Percentiles rank a stretch among this genome's conserved stretches.
These are phyloP conservation scores for Triops longicaudatus DNA, from an alignment of 1,140 invertebrate species.

Conservation along the genomic window DNA sequence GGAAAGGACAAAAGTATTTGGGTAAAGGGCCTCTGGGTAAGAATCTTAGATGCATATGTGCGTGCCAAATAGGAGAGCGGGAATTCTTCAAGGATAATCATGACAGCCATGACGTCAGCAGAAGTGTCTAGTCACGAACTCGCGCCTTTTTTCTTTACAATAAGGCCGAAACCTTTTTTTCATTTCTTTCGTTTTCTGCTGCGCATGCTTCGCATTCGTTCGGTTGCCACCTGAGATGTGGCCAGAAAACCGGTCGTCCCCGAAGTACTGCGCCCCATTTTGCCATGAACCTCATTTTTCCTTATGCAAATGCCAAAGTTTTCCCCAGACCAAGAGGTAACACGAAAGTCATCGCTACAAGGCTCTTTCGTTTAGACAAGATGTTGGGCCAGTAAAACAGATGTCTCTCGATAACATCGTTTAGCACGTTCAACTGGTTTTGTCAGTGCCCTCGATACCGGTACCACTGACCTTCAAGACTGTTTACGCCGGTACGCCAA, in stretches of 20 bases:
- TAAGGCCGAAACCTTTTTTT: not conserved
- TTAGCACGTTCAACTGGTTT: not conserved
- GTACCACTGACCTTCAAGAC: not conserved
- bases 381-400: not conserved
- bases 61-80: constrained; percentile 5
- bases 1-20: not conserved
- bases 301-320: not conserved
- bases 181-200: not conserved
- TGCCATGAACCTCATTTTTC: not conserved
- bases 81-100: constrained; percentile 12
- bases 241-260: not conserved
- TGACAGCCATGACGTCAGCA: constrained; percentile 14
- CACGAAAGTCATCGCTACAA: not conserved
- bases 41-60: not conserved
- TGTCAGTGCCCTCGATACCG: not conserved
- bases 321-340: not conserved
- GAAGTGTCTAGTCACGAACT: constrained; percentile 8
- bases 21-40: not conserved
- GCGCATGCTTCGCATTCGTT: not conserved
- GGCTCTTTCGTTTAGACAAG: not conserved
- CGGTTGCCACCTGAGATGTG: not conserved
- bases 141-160: not conserved
- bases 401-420: not conserved
- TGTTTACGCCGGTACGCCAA: not conserved
- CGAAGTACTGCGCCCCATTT: not conserved